Evolutionary conservation across 2,888 invertebrate species (phyloP).

Genomic region (Gymnosoma rotundatum): DNA sequence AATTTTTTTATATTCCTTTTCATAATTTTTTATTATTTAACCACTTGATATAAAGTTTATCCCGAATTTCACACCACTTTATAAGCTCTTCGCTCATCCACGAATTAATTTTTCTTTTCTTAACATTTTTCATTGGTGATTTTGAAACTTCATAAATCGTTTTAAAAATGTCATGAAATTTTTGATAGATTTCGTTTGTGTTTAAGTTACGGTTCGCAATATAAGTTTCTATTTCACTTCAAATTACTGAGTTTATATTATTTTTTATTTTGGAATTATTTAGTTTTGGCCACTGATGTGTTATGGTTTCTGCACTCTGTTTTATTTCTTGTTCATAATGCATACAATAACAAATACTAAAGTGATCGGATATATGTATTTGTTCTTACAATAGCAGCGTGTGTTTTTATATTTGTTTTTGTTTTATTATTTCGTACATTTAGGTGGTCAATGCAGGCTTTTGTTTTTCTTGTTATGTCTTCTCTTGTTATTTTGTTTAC

Average conservation of each 20-base stretch:
- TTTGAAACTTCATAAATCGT: no score
- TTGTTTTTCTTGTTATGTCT: background rate
- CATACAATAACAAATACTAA: background rate
- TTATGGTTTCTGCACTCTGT: background rate
- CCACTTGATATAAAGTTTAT: background rate
- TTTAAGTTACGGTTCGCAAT: no score
- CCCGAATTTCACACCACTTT: background rate
- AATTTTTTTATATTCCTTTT: background rate
- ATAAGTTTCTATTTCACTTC: no score
- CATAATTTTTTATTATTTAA: background rate
- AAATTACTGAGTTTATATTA: no score
- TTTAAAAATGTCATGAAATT: no score
- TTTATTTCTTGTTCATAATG: background rate
- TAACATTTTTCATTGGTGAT: background rate
- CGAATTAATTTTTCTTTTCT: no score
- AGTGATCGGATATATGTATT: constrained; percentile 6
- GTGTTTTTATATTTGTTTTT: background rate
- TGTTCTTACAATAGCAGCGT: background rate
- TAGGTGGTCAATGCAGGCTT: constrained; percentile 1
- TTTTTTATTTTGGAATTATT: no score
- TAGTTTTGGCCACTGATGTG: background rate
- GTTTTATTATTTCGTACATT: background rate
- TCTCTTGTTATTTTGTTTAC: constrained; percentile 2
- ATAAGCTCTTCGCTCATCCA: background rate
- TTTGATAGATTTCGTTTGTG: no score